These are phyloP conservation scores for Gouania willdenowi DNA, from an alignment of 2,797 vertebrate species.

Conservation along the genomic window DNA sequence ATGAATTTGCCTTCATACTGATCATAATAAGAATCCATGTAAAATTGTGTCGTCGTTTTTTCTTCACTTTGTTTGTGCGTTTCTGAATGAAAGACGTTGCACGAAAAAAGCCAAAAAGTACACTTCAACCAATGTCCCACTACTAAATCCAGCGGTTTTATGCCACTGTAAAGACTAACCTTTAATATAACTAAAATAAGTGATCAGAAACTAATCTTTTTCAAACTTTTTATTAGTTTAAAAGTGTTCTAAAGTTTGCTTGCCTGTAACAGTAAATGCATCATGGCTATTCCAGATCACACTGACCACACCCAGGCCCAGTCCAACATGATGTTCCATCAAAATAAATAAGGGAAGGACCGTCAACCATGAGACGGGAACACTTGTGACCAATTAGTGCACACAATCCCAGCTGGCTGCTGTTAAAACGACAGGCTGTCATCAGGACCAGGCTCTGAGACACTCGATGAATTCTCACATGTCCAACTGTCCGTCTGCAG, in stretches of 20 bases:
- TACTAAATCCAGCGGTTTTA: too few species aligned
- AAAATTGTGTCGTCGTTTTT: too few species aligned
- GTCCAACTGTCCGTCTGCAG: slow-evolving; percentile 44
- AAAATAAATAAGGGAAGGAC: slow-evolving; percentile 36
- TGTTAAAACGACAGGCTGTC: slow-evolving; percentile 67
- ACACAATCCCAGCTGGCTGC: slow-evolving; percentile 46
- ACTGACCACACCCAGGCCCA: slow-evolving; percentile 30
- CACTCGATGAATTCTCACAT: slow-evolving; percentile 51
- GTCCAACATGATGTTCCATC: slow-evolving; percentile 16
- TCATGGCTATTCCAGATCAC: neutral
- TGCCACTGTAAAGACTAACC: slow-evolving; percentile 2
- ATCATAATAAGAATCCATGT: too few species aligned
- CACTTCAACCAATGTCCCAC: too few species aligned
- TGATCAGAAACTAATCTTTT: neutral
- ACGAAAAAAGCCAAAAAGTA: too few species aligned
- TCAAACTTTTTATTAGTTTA: neutral
- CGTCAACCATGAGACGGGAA: slow-evolving; percentile 40
- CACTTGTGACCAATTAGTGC: slow-evolving; percentile 69
- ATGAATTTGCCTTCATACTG: too few species aligned
- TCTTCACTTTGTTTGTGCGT: too few species aligned
- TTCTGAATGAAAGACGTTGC: too few species aligned
- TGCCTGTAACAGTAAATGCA: too few species aligned
- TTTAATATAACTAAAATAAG: too few species aligned
- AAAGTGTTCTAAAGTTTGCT: too few species aligned
- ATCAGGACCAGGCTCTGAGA: slow-evolving; percentile 52